phyloP scores from a whole-genome alignment of 2,113 vertebrate species.

The Apodemus speciosus region DNA sequence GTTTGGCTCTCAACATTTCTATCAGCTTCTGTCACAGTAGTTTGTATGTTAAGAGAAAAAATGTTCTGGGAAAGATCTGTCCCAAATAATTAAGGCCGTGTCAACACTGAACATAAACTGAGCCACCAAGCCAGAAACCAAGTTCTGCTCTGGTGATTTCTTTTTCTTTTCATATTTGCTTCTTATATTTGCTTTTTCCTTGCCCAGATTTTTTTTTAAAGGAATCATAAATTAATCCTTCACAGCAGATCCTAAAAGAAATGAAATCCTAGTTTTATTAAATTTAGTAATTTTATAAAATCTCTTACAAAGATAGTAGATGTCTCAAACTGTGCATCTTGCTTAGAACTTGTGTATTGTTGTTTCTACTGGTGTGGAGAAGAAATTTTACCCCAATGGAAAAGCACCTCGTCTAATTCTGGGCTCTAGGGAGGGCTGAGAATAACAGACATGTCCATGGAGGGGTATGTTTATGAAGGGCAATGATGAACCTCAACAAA shows the following conservation, averaged over 20 bases:
- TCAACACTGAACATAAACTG: neutral
- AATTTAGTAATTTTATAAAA: neutral
- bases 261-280: neutral
- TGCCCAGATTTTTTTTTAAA: neutral
- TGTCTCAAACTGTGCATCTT: neutral
- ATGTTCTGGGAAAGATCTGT: conserved; percentile 38
- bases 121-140: neutral
- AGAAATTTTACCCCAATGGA: neutral
- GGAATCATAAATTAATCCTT: neutral
- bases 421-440: neutral
- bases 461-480: neutral
- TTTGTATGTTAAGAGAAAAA: conserved; percentile 57
- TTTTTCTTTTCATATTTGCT: neutral
- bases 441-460: neutral
- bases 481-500: neutral
- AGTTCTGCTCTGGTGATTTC: neutral
- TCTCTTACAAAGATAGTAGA: neutral
- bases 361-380: neutral
- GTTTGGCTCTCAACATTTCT: conserved; percentile 43
- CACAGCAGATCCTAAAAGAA: conserved; percentile 20
- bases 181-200: neutral
- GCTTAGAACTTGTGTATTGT: neutral
- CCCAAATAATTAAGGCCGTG: conserved; percentile 12
- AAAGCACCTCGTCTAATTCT: neutral
- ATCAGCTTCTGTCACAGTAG: conserved; percentile 37